Evolutionary conservation across 2,113 vertebrate genomes (phyloP), one percentile per base, ranked within the genome.

Genomic region (Poeciliopsis prolifica): DNA sequence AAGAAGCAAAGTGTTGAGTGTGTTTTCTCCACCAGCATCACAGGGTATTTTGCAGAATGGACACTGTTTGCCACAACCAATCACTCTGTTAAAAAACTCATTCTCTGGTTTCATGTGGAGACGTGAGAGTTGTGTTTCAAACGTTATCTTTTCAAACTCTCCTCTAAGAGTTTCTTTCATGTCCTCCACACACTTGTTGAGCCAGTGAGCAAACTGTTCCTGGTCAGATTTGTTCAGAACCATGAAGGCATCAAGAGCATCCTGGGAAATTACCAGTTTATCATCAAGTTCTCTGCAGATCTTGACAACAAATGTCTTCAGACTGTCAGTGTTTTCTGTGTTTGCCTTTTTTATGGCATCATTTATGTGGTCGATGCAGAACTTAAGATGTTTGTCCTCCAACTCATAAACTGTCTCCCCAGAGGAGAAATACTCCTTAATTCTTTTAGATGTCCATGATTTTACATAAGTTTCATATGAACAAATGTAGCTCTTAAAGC

Each of bases 11-110:
- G 70, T 94, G 93, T 3, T 89, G 35, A 54, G 54, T 70, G 44
- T 95, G 92, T 12, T 14, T 28, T 61, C 80, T 28, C 28, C 91
- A 75, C 88, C 93, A n/a, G 88, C 88, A 14, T 94, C 93, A 91
- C 94, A 95, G 2, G 93, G 6, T 1, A 79, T 80, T 33, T 19
- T 65, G 33, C 94, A 95, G 77, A 94, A 94, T 5, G 92, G 94
- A 85, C 93, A 94, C 76, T 84, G 92, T 67, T 91, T 72, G 3
- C 93, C 93, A 83, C 94, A 95, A 64, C 94, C 94, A 80, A 93
- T 86, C 26, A 95, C 48, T 33, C 30, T 66, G 10, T 17, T 85
- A 72, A 91, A 92, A 35, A 94, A 76, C 66, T 85, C 90, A 24
- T 82, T 51, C 70, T 94, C 77, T n/a, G 93, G 92, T 3, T 89